A percentile compares a stretch with the other conserved stretches of the same genome.
These are phyloP conservation scores for Petrophora chlorosata DNA, from an alignment of 2,888 invertebrate species.

Conservation along the genomic window DNA sequence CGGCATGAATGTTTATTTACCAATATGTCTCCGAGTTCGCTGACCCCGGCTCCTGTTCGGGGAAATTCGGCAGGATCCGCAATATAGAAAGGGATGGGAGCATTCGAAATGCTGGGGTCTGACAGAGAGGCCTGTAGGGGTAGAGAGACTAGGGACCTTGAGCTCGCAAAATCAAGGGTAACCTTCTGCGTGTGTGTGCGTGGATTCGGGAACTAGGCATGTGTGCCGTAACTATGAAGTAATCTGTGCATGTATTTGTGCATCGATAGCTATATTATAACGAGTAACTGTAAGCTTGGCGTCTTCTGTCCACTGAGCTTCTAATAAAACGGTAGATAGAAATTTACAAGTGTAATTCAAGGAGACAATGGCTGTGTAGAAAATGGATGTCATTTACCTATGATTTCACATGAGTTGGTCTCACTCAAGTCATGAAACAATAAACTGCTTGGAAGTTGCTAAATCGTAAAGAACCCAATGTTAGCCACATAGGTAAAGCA, in stretches of 20 bases:
- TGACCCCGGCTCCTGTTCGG: slow-evolving; percentile 72
- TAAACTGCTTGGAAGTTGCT: too few species aligned
- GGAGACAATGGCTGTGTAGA: too few species aligned
- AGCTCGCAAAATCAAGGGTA: slow-evolving; percentile 84
- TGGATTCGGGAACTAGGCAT: slow-evolving; percentile 52
- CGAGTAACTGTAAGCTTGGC: slow-evolving; percentile 13
- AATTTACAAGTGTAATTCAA: neutral
- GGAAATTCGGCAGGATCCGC: slow-evolving; percentile 76
- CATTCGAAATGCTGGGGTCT: slow-evolving; percentile 57
- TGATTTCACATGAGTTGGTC: too few species aligned
- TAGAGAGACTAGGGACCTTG: slow-evolving; percentile 73
- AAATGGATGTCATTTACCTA: too few species aligned
- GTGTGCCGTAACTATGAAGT: slow-evolving; percentile 33
- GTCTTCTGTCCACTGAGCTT: slow-evolving; percentile 51
- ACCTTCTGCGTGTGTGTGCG: slow-evolving; percentile 67
- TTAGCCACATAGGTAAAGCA: too few species aligned
- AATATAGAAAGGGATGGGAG: slow-evolving; percentile 64
- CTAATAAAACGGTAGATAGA: slow-evolving; percentile 1
- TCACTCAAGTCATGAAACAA: too few species aligned
- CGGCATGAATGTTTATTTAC: slow-evolving; percentile 76
- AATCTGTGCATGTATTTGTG: slow-evolving; percentile 41
- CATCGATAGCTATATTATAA: slow-evolving; percentile 38
- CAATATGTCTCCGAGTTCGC: slow-evolving; percentile 76
- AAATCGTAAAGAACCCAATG: too few species aligned
- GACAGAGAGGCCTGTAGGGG: slow-evolving; percentile 67